Conservation (phyloP, 2,888 invertebrate species). For the Chironomus tentans region DNA sequence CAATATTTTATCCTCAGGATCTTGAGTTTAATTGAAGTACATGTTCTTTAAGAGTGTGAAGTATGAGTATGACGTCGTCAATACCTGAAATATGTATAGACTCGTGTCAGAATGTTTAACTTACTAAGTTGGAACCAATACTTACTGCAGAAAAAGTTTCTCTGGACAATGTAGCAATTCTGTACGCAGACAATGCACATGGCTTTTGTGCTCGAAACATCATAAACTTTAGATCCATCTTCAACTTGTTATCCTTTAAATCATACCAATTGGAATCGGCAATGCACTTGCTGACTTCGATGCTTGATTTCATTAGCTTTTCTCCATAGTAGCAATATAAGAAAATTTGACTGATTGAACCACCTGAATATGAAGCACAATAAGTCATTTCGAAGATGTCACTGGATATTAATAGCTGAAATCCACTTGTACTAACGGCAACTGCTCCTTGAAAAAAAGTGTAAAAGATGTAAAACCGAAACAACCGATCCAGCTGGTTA, state of each 20-base stretch:
- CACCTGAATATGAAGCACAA: background rate
- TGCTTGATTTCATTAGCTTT: background rate
- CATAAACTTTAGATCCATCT: background rate
- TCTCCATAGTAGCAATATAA: background rate
- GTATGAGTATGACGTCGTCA: background rate
- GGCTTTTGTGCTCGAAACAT: background rate
- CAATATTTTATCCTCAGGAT: no score
- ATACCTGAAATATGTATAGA: background rate
- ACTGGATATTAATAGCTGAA: background rate
- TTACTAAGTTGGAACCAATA: background rate
- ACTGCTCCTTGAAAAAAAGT: background rate
- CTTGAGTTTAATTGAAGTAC: background rate
- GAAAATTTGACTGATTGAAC: background rate
- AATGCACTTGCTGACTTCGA: background rate
- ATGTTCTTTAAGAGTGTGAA: background rate
- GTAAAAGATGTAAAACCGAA: background rate
- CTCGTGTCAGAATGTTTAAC: no score
- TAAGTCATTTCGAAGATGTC: background rate
- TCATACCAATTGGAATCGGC: background rate
- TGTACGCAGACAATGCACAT: background rate
- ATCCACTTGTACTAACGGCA: background rate
- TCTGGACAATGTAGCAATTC: background rate
- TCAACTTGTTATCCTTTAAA: background rate
- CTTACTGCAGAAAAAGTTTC: background rate
- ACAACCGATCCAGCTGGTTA: background rate